A percentile compares a stretch with the other conserved stretches of the same genome.
These are phyloP conservation scores for Thymelicus lineola DNA, from an alignment of 2,888 invertebrate species.

Conservation along the genomic window DNA sequence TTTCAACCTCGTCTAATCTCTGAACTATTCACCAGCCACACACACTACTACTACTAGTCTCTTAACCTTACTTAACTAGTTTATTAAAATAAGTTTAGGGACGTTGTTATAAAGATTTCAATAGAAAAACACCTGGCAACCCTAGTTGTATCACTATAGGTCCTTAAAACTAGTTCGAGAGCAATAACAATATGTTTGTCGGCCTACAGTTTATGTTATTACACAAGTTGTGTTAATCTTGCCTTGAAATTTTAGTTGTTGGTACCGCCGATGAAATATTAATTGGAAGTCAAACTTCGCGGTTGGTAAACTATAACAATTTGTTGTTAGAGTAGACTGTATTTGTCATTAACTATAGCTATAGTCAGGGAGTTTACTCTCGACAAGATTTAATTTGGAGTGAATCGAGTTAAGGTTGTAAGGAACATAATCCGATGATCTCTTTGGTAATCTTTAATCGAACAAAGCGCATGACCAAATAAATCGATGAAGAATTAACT, in stretches of 20 bases:
- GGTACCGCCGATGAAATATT: slow-evolving; percentile 33
- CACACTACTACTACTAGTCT: too few relatives aligned
- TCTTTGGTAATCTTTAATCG: too few relatives aligned
- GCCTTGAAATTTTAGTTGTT: slow-evolving; percentile 31
- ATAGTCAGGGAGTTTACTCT: not conserved
- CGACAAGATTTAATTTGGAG: too few relatives aligned
- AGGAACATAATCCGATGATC: too few relatives aligned
- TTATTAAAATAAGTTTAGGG: too few relatives aligned
- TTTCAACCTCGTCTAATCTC: too few relatives aligned
- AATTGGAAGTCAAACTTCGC: slow-evolving; percentile 26
- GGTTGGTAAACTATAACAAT: slow-evolving; percentile 11
- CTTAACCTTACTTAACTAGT: too few relatives aligned
- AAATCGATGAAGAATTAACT: too few relatives aligned
- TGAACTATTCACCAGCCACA: too few relatives aligned
- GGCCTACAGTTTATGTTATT: slow-evolving; percentile 29
- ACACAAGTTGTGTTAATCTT: slow-evolving; percentile 36
- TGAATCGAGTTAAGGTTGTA: too few relatives aligned
- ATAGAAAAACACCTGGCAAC: not conserved
- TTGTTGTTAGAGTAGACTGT: slow-evolving; percentile 13
- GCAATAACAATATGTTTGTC: slow-evolving; percentile 30
- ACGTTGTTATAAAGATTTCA: too few relatives aligned
- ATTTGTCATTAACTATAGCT: slow-evolving; percentile 8
- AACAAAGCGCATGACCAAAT: too few relatives aligned
- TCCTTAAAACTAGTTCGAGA: not conserved
- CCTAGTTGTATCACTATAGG: not conserved